These are phyloP conservation scores for Garra rufa DNA, from an alignment of 2,113 vertebrate species.

Conservation along the genomic window DNA sequence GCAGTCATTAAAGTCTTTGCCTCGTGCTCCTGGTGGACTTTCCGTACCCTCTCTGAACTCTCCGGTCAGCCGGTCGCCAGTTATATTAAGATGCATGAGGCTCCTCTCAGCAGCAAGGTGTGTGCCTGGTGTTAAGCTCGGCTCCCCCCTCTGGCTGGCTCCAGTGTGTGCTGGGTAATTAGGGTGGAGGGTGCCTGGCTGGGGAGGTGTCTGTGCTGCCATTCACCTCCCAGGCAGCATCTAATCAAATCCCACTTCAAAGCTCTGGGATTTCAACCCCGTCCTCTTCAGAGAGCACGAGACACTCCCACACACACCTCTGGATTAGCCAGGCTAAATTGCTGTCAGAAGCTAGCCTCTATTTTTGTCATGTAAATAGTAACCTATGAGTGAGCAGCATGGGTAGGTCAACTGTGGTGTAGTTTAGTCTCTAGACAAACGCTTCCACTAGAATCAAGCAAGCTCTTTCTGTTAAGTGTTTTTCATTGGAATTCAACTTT, in stretches of 20 bases:
- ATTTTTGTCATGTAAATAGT: slow-evolving; percentile 28
- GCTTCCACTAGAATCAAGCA: not conserved
- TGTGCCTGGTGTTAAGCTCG: slow-evolving; percentile 29
- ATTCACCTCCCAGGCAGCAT: slow-evolving; percentile 64
- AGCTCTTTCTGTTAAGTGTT: not conserved
- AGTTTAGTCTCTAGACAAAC: not conserved
- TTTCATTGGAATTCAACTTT: not conserved
- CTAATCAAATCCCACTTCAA: slow-evolving; percentile 78
- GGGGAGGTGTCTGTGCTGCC: slow-evolving; percentile 60
- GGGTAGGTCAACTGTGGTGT: not conserved
- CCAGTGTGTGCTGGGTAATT: slow-evolving; percentile 57
- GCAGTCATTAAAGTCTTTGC: slow-evolving; percentile 15
- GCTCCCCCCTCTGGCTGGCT: slow-evolving; percentile 41
- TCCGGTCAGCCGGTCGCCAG: not conserved
- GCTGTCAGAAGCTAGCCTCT: slow-evolving; percentile 33
- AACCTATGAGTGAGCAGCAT: not conserved
- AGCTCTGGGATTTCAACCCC: slow-evolving; percentile 67
- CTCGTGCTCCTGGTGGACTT: slow-evolving; percentile 43
- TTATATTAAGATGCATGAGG: slow-evolving; percentile 44
- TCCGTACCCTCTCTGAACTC: slow-evolving; percentile 38
- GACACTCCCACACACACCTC: slow-evolving; percentile 42
- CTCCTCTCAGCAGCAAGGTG: slow-evolving; percentile 35
- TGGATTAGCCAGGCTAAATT: slow-evolving; percentile 43
- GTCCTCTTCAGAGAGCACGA: slow-evolving; percentile 62
- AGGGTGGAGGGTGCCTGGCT: slow-evolving; percentile 51